These are phyloP conservation scores for Albula goreensis DNA, from an alignment of 2,113 vertebrate genomes.

Conservation along the genomic window DNA sequence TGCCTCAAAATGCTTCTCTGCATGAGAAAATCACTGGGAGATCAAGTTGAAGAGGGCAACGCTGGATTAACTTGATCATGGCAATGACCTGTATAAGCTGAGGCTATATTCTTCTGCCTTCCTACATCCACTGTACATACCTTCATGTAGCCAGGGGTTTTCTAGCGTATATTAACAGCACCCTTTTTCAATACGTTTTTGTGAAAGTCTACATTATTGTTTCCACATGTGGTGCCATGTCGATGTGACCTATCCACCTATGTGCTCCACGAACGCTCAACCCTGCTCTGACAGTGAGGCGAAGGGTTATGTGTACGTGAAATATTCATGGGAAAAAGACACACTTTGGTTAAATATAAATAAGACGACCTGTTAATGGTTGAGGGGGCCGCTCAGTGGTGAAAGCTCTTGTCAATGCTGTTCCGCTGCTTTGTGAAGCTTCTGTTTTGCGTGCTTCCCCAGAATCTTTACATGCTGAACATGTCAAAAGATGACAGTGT, in stretches of 20 bases:
- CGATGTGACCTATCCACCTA: neutral
- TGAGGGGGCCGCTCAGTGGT: neutral
- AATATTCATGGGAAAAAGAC: neutral
- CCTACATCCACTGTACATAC: neutral
- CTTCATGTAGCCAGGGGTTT: neutral
- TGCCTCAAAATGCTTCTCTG: constrained; percentile 29
- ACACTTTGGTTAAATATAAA: neutral
- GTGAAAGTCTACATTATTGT: neutral
- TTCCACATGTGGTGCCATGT: neutral
- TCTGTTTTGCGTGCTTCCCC: too few relatives aligned
- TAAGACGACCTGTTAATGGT: neutral
- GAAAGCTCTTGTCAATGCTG: neutral
- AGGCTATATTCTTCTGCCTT: constrained; percentile 1
- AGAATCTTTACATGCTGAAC: neutral
- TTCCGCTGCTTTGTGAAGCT: neutral
- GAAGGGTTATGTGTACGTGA: neutral
- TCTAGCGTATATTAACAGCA: neutral
- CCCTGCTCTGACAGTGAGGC: neutral
- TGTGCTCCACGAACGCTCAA: neutral
- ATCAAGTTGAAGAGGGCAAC: neutral
- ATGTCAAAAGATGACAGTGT: neutral
- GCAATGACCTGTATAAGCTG: neutral
- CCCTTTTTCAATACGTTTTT: constrained; percentile 2
- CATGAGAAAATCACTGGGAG: neutral
- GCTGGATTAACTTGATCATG: neutral